Conservation (phyloP, 2,888 invertebrate species). For the Siphlonurus alternatus region DNA sequence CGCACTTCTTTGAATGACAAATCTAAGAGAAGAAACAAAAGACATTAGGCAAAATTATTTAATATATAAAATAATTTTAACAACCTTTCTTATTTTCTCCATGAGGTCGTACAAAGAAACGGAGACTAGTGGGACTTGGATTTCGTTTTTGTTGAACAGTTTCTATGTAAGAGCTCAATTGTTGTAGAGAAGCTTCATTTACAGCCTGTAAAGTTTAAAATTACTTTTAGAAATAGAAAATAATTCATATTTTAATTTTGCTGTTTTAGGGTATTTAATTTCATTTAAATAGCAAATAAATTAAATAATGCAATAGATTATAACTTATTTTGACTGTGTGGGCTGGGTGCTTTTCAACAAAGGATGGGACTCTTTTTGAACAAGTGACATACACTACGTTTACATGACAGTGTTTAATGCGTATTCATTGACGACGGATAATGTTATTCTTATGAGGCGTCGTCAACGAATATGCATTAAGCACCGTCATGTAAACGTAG, state of each 20-base stretch:
- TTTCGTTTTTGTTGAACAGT: constrained; percentile 48
- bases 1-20: constrained; percentile 37
- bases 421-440: too few relatives aligned
- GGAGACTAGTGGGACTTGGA: constrained; percentile 43
- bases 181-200: constrained; percentile 81
- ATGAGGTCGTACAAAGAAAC: constrained; percentile 61
- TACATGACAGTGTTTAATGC: too few relatives aligned
- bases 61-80: background rate
- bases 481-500: too few relatives aligned
- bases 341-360: too few relatives aligned
- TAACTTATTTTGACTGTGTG: too few relatives aligned
- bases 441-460: too few relatives aligned
- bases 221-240: background rate
- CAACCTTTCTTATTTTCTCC: constrained; percentile 20
- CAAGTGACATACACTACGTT: too few relatives aligned
- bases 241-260: background rate
- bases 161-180: constrained; percentile 70
- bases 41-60: background rate
- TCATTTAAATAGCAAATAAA: constrained; percentile 1
- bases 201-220: constrained; percentile 40
- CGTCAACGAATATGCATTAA: too few relatives aligned
- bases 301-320: constrained; percentile 5
- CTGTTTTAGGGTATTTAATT: constrained; percentile 1
- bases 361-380: too few relatives aligned
- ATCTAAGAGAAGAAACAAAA: too few relatives aligned